Percentiles rank a stretch among this genome's conserved stretches.
Evolutionary conservation across 2,113 vertebrate species (phyloP).

Genomic region (Todiramphus saurophagus): DNA sequence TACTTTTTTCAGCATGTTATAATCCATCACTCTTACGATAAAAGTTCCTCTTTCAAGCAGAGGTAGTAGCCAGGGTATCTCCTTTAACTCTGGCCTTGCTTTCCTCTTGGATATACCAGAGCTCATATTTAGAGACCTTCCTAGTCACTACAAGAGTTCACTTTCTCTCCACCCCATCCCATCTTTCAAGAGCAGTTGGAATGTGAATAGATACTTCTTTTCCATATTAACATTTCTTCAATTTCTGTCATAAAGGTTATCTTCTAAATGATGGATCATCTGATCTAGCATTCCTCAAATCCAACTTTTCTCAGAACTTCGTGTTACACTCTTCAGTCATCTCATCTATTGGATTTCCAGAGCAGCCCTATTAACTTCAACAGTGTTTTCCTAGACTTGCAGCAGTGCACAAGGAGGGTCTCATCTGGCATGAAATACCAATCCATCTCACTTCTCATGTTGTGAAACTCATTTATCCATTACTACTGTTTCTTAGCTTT

Average conservation of each 20-base stretch:
- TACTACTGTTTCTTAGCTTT: neutral
- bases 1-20: neutral
- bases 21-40: neutral
- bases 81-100: neutral
- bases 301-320: neutral
- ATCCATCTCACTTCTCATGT: accelerated
- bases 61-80: neutral
- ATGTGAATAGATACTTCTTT: neutral
- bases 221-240: neutral
- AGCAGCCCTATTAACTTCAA: neutral
- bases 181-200: neutral
- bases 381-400: neutral
- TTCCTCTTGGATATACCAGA: neutral
- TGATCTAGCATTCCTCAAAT: neutral
- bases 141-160: neutral
- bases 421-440: neutral
- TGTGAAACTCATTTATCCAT: neutral
- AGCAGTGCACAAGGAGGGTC: neutral
- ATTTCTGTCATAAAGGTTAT: neutral
- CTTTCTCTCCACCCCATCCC: accelerated
- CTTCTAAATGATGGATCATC: neutral
- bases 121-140: neutral
- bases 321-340: neutral
- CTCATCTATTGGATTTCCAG: neutral
- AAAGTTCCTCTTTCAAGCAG: neutral